These are phyloP conservation scores for Mycogona germanica DNA, from an alignment of 2,888 invertebrate genomes.

Conservation along the genomic window DNA sequence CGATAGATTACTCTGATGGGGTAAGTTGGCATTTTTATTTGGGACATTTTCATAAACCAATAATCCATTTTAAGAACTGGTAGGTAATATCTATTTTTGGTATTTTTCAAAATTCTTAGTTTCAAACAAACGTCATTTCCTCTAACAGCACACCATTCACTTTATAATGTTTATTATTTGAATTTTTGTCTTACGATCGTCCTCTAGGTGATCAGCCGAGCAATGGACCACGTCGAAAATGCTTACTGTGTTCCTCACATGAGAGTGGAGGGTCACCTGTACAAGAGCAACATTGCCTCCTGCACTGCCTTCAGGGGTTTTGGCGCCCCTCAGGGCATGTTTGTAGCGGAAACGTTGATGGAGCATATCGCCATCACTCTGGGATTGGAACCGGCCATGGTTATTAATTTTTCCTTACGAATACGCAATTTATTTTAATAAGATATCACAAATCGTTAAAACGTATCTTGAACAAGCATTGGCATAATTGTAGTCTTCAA, in stretches of 20 bases:
- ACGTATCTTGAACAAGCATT: too few relatives aligned
- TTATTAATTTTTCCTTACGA: too few relatives aligned
- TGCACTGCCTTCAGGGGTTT: constrained; percentile 91
- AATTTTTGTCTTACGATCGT: constrained; percentile 1
- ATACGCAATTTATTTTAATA: too few relatives aligned
- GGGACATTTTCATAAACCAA: neutral
- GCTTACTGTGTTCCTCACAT: constrained; percentile 63
- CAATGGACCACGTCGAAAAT: constrained; percentile 54
- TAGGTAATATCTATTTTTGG: too few relatives aligned
- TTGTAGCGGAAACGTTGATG: constrained; percentile 66
- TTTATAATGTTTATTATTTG: neutral
- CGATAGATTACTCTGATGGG: constrained; percentile 56
- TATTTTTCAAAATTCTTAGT: too few relatives aligned
- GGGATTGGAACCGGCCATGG: constrained; percentile 48
- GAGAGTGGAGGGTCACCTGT: constrained; percentile 49
- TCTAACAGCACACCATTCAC: too few relatives aligned
- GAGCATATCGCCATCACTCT: constrained; percentile 60
- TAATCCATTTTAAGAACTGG: too few relatives aligned
- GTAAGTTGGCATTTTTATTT: constrained; percentile 27
- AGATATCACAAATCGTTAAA: too few relatives aligned
- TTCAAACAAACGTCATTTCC: too few relatives aligned
- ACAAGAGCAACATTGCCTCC: constrained; percentile 79
- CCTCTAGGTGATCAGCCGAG: constrained; percentile 32
- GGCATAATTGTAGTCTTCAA: too few relatives aligned
- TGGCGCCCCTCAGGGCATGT: constrained; percentile 85